Evolutionary conservation across 2,797 vertebrate genomes (phyloP).

Genomic region (Mastacembelus armatus): DNA sequence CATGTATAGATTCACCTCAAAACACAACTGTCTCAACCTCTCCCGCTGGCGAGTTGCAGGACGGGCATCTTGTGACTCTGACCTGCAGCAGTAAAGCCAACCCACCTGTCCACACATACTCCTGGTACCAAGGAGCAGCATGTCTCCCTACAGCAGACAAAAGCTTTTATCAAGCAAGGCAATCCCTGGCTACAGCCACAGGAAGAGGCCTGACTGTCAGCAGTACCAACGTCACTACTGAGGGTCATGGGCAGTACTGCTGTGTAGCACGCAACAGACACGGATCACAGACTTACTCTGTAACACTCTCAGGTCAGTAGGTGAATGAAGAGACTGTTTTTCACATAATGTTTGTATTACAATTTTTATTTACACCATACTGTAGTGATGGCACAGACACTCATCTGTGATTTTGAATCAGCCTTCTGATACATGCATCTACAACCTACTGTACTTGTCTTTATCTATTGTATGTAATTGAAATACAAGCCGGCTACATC

Average conservation of each 20-base stretch:
- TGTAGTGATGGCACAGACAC: too few relatives aligned
- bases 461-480: too few relatives aligned
- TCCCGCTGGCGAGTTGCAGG: slow-evolving; percentile 12
- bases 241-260: slow-evolving; percentile 54
- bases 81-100: slow-evolving; percentile 77
- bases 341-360: not conserved
- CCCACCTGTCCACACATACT: slow-evolving; percentile 63
- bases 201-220: slow-evolving; percentile 31
- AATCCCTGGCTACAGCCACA: not conserved
- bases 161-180: slow-evolving; percentile 36
- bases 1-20: slow-evolving; percentile 63
- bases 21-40: slow-evolving; percentile 33
- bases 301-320: slow-evolving; percentile 39
- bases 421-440: too few relatives aligned
- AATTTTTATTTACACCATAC: not conserved
- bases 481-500: too few relatives aligned
- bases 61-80: slow-evolving; percentile 47
- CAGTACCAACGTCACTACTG: slow-evolving; percentile 23
- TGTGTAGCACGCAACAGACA: slow-evolving; percentile 70
- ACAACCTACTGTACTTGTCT: too few relatives aligned
- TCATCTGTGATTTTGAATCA: not conserved
- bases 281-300: slow-evolving; percentile 50
- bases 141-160: slow-evolving; percentile 55
- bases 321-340: not conserved
- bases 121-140: slow-evolving; percentile 65